Base-by-base conservation (phyloP, 2,797 vertebrate genomes). In the Microcaecilia unicolor region DNA sequence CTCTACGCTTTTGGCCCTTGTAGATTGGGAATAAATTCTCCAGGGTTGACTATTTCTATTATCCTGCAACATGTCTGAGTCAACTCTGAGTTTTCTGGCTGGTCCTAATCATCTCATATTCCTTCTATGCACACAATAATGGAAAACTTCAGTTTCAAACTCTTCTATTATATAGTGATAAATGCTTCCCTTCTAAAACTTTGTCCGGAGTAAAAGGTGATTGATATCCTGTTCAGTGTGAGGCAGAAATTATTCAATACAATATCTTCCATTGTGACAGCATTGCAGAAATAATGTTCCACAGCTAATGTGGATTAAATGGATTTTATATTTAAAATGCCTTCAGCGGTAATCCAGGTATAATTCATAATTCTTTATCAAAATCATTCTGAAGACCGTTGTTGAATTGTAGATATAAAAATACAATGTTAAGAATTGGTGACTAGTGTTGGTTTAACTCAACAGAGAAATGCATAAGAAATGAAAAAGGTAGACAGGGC, bases 151-250 rank as follows among this genome's bases (percentile, higher is more conserved):
- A 45, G 62, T 55, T 62, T 65, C 58, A 55, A 64, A 4, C 37
- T 56, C 41, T 52, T 52, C 63, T 66, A 63, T 64, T 63, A 58
- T 59, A 65, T 48, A 4, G 42, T 67, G 70, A 62, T 68, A 58
- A 78, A 74, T 61, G 58, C 44, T 64, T 48, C 39, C 48, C 47
- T 67, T 50, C 61, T 58, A 39, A 21, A 60, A 67, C 45, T 61
- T 51, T 72, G 63, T 67, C 72, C 61, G 36, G 48, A 55, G 16
- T 37, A 53, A 50, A 46, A 39, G n/a, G 30, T 70, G 70, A 76
- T 71, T 67, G 72, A 76, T 73, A n/a, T 64, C 63, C 45, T 70
- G 29, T 61, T 65, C 55, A 50, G 57, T 64, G 35, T 19, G 33
- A 11, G 67, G 64, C 44, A 58, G 58, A 64, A 39, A 72, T 48